Evolutionary conservation across 2,113 vertebrate species (phyloP), one percentile per base, ranked within the genome.

Genomic region (Pelodiscus sinensis): DNA sequence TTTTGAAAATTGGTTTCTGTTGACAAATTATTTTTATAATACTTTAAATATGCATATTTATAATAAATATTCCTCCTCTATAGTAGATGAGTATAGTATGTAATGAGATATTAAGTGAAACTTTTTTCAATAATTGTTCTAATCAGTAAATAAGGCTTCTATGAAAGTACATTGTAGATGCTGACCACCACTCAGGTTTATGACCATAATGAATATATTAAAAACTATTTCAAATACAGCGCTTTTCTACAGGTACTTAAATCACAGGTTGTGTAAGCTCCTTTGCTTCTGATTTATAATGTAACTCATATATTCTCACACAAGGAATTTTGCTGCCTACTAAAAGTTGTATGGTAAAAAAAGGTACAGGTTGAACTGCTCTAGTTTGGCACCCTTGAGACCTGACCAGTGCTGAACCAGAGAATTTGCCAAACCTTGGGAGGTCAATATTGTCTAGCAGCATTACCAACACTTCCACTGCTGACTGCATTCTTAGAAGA

Each of bases 11-110:
- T 89, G 86, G 77, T 35, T 88, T 85, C 81, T 88, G 75, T 73
- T 58, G 62, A 78, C 24, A 88, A 92, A 93, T 94, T 71, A 3
- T 94, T 95, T 88, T 84, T 86, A 35, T 87, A 86, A 60, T 71
- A 82, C 93, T 96, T 96, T 95, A 87, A 94, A 89, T 50, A 2
- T 57, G 85, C n/a, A 50, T 86, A 51, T 89, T 94, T 83, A 62
- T 85, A 93, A 91, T 84, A 82, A 65, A 82, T 19, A 38, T 92
- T 86, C n/a, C 73, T 91, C 82, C 0, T 1, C 58, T 80, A n/a
- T 13, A 57, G 80, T 52, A 86, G 92, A 73, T 62, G 78, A 79
- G 87, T 73, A 73, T 51, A 81, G 54, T 29, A 94, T 89, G 15
- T 81, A 80, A 50, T 94, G 79, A 91, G 62, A 87, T 92, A 90